Evolutionary conservation across 2,888 invertebrate species (phyloP).

Genomic region (Mythimna lalbum): DNA sequence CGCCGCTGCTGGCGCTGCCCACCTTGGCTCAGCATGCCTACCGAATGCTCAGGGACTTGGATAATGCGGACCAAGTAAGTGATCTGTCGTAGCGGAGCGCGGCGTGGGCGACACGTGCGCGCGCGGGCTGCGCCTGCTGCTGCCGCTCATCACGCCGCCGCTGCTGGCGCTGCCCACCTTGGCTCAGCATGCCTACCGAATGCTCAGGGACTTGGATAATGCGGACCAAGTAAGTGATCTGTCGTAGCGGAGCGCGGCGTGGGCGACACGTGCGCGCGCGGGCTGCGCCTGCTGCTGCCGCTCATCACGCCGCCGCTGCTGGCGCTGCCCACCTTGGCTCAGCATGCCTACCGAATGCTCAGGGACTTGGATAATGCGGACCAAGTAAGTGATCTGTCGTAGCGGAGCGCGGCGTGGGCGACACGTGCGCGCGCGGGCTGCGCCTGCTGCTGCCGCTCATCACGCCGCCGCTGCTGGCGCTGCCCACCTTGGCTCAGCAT

Average conservation of each 20-base stretch:
- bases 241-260: no score
- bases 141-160: constrained; percentile 80
- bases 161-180: constrained; percentile 82
- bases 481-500: constrained; percentile 81
- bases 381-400: constrained; percentile 75
- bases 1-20: constrained; percentile 81
- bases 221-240: constrained; percentile 77
- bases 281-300: constrained; percentile 81
- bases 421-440: constrained; percentile 81
- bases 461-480: constrained; percentile 79
- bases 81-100: no score
- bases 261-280: no score
- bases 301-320: constrained; percentile 80
- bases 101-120: no score
- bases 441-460: constrained; percentile 80
- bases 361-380: constrained; percentile 81
- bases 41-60: constrained; percentile 83
- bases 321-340: constrained; percentile 81
- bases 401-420: no score
- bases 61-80: constrained; percentile 80
- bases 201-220: constrained; percentile 82
- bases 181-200: constrained; percentile 83
- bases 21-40: constrained; percentile 83
- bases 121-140: constrained; percentile 80
- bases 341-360: constrained; percentile 83